phyloP scores from a whole-genome alignment of 2,113 vertebrate species.

The Dasyurus viverrinus region DNA sequence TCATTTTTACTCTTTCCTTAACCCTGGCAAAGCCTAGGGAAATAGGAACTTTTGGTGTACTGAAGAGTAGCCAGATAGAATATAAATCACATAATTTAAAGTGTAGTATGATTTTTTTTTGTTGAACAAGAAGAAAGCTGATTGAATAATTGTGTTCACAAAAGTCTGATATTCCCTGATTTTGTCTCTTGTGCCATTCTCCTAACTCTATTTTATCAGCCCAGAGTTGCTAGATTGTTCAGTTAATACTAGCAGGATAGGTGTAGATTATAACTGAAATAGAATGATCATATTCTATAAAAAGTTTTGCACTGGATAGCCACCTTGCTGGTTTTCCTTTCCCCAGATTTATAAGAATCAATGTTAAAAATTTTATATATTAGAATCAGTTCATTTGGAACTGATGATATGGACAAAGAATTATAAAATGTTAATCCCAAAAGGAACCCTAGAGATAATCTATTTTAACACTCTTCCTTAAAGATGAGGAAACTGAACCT shows the following conservation, averaged over 20 bases:
- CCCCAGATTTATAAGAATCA: neutral
- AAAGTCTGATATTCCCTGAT: neutral
- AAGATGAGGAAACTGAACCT: neutral
- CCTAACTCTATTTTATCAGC: neutral
- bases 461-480: neutral
- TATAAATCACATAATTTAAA: neutral
- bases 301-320: neutral
- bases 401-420: neutral
- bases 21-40: conserved; percentile 9
- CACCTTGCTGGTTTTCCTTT: neutral
- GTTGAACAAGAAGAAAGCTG: neutral
- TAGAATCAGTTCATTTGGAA: neutral
- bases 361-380: neutral
- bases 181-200: neutral
- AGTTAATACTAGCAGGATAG: neutral
- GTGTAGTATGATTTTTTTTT: neutral
- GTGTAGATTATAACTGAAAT: neutral
- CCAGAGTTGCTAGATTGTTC: neutral
- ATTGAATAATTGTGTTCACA: neutral
- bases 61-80: neutral
- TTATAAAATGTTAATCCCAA: neutral
- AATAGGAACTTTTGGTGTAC: neutral
- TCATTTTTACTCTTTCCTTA: neutral
- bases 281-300: neutral
- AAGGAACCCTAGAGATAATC: neutral